These are phyloP conservation scores for Cinclus cinclus DNA, from an alignment of 2,113 vertebrate species.

Conservation along the genomic window DNA sequence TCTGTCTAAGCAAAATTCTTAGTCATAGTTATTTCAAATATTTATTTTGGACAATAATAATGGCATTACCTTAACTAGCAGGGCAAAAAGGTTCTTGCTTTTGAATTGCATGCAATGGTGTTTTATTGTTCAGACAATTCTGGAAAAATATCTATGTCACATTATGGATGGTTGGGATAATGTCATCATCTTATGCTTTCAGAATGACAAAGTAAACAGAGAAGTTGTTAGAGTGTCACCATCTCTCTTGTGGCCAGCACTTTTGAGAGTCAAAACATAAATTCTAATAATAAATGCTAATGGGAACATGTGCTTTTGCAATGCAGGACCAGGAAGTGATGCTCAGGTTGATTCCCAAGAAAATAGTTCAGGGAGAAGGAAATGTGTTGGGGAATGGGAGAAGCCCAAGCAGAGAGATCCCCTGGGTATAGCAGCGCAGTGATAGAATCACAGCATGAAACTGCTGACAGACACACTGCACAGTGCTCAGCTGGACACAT, in stretches of 20 bases:
- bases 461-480: not conserved
- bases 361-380: not conserved
- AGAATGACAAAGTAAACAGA: not conserved
- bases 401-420: not conserved
- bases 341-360: not conserved
- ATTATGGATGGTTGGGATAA: not conserved
- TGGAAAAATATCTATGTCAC: not conserved
- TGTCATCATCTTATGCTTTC: not conserved
- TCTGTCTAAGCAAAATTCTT: not conserved
- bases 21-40: not conserved
- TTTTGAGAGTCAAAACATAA: not conserved
- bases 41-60: not conserved
- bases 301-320: not conserved
- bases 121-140: not conserved
- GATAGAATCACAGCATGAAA: not conserved
- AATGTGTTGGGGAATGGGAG: not conserved
- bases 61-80: not conserved
- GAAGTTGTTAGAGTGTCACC: not conserved
- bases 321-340: not conserved
- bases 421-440: accelerated
- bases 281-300: not conserved
- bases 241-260: not conserved
- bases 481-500: not conserved
- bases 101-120: not conserved
- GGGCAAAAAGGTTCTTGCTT: not conserved